Evolutionary conservation across 2,888 invertebrate genomes (phyloP), one percentile per base, ranked within the genome.

Genomic region (Caenorhabditis doughertyi): DNA sequence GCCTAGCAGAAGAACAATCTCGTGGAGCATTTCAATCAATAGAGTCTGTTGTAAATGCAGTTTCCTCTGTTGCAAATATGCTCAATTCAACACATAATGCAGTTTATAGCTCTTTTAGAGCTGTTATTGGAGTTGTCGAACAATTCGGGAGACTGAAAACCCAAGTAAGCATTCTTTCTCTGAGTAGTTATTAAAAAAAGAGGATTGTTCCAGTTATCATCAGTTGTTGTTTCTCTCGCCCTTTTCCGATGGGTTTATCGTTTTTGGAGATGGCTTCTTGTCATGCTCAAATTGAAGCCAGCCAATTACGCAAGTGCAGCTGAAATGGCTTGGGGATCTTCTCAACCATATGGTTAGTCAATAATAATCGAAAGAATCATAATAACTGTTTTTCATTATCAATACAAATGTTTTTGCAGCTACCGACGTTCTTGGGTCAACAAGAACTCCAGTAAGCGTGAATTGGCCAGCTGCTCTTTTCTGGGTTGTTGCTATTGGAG

Each of bases 31-130:
- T 98, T 92, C 95, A 97, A 90, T 96, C 96, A 16, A 96, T 98
- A 87, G 97, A 98, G 92, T 95, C 96, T 67, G 94, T 97, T 23
- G 96, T 97, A 2, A 94, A 95, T 87, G 96, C 98, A 0, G 96
- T 87, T 2, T 95, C 95, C 21, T 97, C 98, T 67, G 95, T 98
- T 2, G 96, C 97, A 2, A 96, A 97, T 94, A 97, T 98, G 96
- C 92, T 98, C 73, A 98, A 98, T 91, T 97, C 97, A 25, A 97
- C 98, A 55, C 97, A 97, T 92, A 96, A 96, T 92, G 97, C 98
- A 3, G 94, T 98, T 90, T 96, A 97, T 23, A 97, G 96, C 92
- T 97, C 98, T 0, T 98, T 98, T 92, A 94, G 86, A 89, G 98
- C 98, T 67, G 96, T 98, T 85, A 93, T 98, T 65, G 96, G 97